phyloP scores from a whole-genome alignment of 2,797 vertebrate genomes.

The Erithacus rubecula region DNA sequence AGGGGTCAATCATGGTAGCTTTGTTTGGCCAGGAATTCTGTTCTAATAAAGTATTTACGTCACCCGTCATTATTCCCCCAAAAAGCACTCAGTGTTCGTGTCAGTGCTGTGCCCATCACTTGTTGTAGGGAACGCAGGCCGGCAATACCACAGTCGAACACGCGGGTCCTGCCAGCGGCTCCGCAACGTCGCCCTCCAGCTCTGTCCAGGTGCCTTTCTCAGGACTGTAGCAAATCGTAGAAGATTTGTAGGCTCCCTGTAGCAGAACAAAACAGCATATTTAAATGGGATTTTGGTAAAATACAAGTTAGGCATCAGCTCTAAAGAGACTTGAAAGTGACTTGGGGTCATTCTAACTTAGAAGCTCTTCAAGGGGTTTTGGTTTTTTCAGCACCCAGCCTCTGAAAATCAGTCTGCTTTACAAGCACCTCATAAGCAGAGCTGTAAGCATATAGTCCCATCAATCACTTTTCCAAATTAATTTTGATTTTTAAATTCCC shows the following conservation, averaged over 20 bases:
- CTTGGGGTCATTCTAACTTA: neutral
- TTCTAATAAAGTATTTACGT: slow-evolving; percentile 41
- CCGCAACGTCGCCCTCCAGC: slow-evolving; percentile 95
- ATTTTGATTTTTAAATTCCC: neutral
- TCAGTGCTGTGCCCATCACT: slow-evolving; percentile 75
- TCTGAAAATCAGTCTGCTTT: neutral
- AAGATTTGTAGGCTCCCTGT: slow-evolving; percentile 98
- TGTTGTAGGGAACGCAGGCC: slow-evolving; percentile 95
- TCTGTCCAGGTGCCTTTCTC: slow-evolving; percentile 98
- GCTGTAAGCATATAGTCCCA: neutral
- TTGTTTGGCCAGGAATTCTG: slow-evolving; percentile 50
- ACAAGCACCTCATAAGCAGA: neutral
- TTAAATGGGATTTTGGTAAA: neutral
- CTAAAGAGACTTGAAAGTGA: neutral
- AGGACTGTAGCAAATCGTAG: slow-evolving; percentile 98
- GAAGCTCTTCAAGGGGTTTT: neutral
- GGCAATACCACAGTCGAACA: slow-evolving; percentile 95
- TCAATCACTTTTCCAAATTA: neutral
- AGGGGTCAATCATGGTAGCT: slow-evolving; percentile 51
- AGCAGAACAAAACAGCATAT: slow-evolving; percentile 32
- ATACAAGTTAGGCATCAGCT: neutral
- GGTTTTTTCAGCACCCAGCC: neutral
- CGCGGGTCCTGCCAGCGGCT: slow-evolving; percentile 94
- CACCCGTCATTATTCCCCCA: slow-evolving; percentile 53
- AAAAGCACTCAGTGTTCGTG: slow-evolving; percentile 39